phyloP scores from a whole-genome alignment of 2,797 vertebrate genomes.

The Sebastes trivittatus region DNA sequence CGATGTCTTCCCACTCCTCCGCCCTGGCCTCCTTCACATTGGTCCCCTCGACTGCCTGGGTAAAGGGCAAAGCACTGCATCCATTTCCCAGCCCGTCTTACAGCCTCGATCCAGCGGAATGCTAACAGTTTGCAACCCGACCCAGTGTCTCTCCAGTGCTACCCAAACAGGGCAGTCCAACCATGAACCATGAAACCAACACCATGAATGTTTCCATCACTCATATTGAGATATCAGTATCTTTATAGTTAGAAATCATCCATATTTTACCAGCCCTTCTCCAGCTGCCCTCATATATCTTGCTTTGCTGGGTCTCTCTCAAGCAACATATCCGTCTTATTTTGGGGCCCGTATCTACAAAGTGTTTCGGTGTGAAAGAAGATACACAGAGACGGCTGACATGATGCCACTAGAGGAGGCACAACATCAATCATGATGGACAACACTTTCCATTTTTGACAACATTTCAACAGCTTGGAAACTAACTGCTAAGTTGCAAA shows the following conservation, averaged over 20 bases:
- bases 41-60: constrained; percentile 5
- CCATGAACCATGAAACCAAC: constrained; percentile 69
- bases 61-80: constrained; percentile 35
- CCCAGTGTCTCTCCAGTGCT: constrained; percentile 64
- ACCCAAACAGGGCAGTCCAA: constrained; percentile 74
- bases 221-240: constrained; percentile 80
- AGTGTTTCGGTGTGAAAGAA: constrained; percentile 66
- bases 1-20: background rate
- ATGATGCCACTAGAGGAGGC: constrained; percentile 57
- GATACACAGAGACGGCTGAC: constrained; percentile 50
- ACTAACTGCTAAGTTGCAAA: constrained; percentile 20
- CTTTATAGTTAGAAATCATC: constrained; percentile 82
- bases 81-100: constrained; percentile 32
- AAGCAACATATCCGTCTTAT: constrained; percentile 71
- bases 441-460: constrained; percentile 62
- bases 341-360: constrained; percentile 56
- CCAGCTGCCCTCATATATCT: constrained; percentile 80
- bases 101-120: constrained; percentile 69
- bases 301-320: constrained; percentile 60
- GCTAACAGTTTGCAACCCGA: constrained; percentile 83
- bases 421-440: constrained; percentile 51
- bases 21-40: background rate
- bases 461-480: constrained; percentile 47
- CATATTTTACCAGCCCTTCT: constrained; percentile 65
- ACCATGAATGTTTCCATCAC: constrained; percentile 72